These are phyloP conservation scores for Callinectes sapidus DNA, from an alignment of 2,888 invertebrate genomes.

Conservation along the genomic window DNA sequence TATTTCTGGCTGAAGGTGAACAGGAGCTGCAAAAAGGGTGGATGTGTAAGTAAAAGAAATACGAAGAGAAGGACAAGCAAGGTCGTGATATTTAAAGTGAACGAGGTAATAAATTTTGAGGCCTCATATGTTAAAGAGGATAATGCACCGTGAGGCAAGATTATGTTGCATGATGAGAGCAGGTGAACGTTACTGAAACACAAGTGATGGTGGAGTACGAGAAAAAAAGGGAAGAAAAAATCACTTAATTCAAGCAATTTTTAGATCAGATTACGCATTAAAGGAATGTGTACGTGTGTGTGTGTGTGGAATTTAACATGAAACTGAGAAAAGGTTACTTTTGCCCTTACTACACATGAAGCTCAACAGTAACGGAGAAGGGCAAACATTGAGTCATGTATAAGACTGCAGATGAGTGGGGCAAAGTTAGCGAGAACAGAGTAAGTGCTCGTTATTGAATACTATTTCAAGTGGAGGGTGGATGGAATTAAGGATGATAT, in stretches of 20 bases:
- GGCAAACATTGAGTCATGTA: too few relatives aligned
- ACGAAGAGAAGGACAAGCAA: background rate
- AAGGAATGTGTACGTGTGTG: too few relatives aligned
- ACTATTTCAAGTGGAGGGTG: too few relatives aligned
- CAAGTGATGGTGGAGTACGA: background rate
- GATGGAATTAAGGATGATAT: too few relatives aligned
- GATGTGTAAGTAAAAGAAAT: conserved; percentile 2
- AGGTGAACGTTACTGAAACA: background rate
- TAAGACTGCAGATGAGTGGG: too few relatives aligned
- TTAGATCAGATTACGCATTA: background rate
- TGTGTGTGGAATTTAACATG: background rate
- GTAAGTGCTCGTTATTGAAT: too few relatives aligned
- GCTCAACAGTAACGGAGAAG: too few relatives aligned
- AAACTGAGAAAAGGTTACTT: background rate
- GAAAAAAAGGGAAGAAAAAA: background rate
- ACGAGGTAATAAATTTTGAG: conserved; percentile 9
- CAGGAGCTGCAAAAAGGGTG: background rate
- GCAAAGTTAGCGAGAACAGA: too few relatives aligned
- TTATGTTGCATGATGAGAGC: background rate
- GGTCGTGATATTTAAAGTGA: conserved; percentile 13
- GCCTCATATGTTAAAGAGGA: background rate
- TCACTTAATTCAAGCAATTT: background rate
- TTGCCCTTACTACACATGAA: background rate
- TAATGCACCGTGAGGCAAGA: conserved; percentile 2
- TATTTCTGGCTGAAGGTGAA: background rate